These are phyloP conservation scores for Pedicia rivosa DNA, from an alignment of 2,888 invertebrate species.

Conservation along the genomic window DNA sequence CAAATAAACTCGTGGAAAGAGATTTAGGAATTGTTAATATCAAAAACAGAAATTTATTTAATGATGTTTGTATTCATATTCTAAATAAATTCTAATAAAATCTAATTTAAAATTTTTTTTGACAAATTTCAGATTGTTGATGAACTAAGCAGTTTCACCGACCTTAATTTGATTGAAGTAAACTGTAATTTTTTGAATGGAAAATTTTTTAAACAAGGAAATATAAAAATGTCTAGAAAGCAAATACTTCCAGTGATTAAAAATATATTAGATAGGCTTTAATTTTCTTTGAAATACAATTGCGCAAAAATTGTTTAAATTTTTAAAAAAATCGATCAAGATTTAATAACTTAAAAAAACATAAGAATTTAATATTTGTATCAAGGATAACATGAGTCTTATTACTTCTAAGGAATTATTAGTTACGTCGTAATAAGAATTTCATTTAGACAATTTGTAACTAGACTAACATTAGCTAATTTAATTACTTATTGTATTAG, in stretches of 20 bases:
- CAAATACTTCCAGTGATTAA: constrained; percentile 48
- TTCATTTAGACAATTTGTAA: too few species aligned
- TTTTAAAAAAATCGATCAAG: too few species aligned
- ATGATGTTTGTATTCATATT: constrained; percentile 4
- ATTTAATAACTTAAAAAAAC: too few species aligned
- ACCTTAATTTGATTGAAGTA: constrained; percentile 28
- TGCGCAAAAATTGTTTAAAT: too few species aligned
- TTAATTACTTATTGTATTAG: too few species aligned
- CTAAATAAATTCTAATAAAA: neutral
- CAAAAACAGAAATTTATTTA: constrained; percentile 16
- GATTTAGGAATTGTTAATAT: constrained; percentile 40
- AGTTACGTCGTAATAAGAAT: too few species aligned
- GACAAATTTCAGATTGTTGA: constrained; percentile 21
- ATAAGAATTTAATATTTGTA: too few species aligned
- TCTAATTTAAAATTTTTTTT: neutral
- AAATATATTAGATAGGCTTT: constrained; percentile 28
- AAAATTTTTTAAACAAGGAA: constrained; percentile 38
- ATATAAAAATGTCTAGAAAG: constrained; percentile 46
- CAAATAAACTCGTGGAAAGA: constrained; percentile 32
- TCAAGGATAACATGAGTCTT: too few species aligned
- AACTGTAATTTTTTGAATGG: constrained; percentile 30
- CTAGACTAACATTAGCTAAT: too few species aligned
- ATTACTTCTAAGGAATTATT: too few species aligned
- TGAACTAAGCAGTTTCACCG: constrained; percentile 13
- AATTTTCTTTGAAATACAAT: too few species aligned